Conservation (phyloP, 1,140 invertebrate species). For the Marisa cornuarietis region DNA sequence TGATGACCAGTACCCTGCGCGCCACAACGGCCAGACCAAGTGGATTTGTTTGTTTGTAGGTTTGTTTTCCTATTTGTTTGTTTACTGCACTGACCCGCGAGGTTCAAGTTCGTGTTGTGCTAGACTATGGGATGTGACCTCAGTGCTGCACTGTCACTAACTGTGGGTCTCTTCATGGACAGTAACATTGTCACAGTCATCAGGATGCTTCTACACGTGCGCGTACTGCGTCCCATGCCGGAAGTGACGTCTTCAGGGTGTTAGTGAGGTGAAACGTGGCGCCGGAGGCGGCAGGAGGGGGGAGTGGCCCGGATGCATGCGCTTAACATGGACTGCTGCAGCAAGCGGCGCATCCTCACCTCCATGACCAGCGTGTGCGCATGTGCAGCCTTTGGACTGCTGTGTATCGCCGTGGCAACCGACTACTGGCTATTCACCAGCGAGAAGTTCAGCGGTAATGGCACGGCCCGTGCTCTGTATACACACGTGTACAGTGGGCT, state of each 20-base stretch:
- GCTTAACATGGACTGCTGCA: constrained; percentile 62
- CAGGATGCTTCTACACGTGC: neutral
- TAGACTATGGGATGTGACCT: too few relatives aligned
- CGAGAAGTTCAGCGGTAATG: constrained; percentile 45
- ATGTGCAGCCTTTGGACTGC: constrained; percentile 62
- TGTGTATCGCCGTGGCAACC: constrained; percentile 62
- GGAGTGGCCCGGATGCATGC: neutral
- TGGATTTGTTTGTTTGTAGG: too few relatives aligned
- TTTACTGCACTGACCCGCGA: too few relatives aligned
- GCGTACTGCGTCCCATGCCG: too few relatives aligned
- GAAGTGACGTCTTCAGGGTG: neutral
- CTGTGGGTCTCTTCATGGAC: too few relatives aligned
- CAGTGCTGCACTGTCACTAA: too few relatives aligned
- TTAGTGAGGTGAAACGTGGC: neutral
- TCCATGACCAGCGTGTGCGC: constrained; percentile 64
- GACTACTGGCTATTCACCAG: constrained; percentile 64
- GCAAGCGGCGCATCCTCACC: constrained; percentile 59
- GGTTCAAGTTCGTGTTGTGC: too few relatives aligned
- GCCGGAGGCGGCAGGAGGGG: neutral
- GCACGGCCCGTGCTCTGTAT: constrained; percentile 34
- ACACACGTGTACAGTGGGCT: constrained; percentile 59
- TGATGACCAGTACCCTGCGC: too few relatives aligned
- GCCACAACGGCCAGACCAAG: too few relatives aligned
- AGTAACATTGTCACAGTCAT: neutral
- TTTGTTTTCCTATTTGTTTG: too few relatives aligned